Evolutionary conservation across 2,888 invertebrate species (phyloP).

Genomic region (Acanthopleura granulata): DNA sequence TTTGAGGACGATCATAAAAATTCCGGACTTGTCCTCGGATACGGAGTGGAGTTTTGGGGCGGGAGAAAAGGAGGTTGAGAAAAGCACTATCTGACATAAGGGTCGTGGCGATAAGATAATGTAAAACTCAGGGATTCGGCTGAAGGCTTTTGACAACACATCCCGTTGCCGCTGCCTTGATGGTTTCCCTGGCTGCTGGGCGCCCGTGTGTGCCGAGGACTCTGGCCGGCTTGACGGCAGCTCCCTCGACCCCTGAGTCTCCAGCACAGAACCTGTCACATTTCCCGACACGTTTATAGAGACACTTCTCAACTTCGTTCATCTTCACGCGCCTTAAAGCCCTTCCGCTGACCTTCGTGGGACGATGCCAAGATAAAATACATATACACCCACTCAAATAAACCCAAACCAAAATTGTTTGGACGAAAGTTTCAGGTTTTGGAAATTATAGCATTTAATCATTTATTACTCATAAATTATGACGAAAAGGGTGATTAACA

Average conservation of each 20-base stretch:
- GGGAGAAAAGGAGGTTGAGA: background rate
- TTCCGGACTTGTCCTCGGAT: background rate
- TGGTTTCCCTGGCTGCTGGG: background rate
- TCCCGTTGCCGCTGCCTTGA: background rate
- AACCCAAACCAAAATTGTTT: too few species aligned
- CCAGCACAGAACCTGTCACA: constrained; percentile 7
- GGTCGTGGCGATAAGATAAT: background rate
- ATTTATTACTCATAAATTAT: too few species aligned
- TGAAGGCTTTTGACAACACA: constrained; percentile 8
- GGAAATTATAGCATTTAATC: too few species aligned
- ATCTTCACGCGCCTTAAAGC: constrained; percentile 2
- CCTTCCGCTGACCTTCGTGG: background rate
- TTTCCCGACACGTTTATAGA: background rate
- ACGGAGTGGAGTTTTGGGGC: background rate
- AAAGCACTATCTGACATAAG: constrained; percentile 17
- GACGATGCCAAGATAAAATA: background rate
- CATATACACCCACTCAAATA: too few species aligned
- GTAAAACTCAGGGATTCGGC: background rate
- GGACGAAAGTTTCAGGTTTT: too few species aligned
- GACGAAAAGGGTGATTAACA: too few species aligned
- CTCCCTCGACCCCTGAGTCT: background rate
- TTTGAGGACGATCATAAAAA: background rate
- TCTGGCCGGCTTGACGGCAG: background rate
- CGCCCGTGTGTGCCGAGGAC: background rate
- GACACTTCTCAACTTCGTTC: constrained; percentile 2